Evolutionary conservation across 1,140 invertebrate species (phyloP).

Genomic region (Drosophila watanabei): DNA sequence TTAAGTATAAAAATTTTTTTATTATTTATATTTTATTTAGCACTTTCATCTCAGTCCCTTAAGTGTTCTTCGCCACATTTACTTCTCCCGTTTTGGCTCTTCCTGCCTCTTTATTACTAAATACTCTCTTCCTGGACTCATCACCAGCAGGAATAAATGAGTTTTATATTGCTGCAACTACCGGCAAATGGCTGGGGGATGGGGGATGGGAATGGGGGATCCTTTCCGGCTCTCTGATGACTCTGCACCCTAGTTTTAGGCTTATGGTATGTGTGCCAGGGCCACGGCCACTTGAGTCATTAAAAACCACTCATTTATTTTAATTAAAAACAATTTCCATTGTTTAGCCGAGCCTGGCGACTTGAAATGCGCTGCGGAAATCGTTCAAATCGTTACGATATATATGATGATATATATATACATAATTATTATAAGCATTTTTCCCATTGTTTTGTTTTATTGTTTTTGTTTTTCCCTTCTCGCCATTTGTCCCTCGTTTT

Average conservation of each 20-base stretch:
- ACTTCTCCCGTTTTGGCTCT: not conserved
- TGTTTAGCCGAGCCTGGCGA: constrained; percentile 33
- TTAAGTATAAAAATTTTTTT: not conserved
- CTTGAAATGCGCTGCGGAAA: constrained; percentile 35
- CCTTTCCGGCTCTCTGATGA: constrained; percentile 12
- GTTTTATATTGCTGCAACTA: constrained; percentile 5
- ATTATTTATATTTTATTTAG: not conserved
- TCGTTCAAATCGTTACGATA: constrained; percentile 41
- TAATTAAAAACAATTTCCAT: constrained; percentile 76
- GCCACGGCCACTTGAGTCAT: constrained; percentile 26
- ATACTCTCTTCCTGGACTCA: constrained; percentile 10
- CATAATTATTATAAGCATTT: constrained; percentile 63
- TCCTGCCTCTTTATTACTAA: constrained; percentile 3
- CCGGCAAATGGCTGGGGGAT: not conserved
- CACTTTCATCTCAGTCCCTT: not conserved
- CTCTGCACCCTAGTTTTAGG: constrained; percentile 2
- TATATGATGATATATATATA: constrained; percentile 3
- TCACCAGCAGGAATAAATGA: not conserved
- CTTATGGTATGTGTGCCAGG: constrained; percentile 15
- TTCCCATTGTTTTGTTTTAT: constrained; percentile 39
- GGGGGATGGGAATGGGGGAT: not conserved
- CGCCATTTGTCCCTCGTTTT: constrained; percentile 10
- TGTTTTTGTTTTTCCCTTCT: constrained; percentile 13
- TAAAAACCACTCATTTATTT: constrained; percentile 65
- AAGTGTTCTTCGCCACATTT: constrained; percentile 2